Evolutionary conservation across 2,888 invertebrate genomes (phyloP).

Genomic region (Microdon myrmicae): DNA sequence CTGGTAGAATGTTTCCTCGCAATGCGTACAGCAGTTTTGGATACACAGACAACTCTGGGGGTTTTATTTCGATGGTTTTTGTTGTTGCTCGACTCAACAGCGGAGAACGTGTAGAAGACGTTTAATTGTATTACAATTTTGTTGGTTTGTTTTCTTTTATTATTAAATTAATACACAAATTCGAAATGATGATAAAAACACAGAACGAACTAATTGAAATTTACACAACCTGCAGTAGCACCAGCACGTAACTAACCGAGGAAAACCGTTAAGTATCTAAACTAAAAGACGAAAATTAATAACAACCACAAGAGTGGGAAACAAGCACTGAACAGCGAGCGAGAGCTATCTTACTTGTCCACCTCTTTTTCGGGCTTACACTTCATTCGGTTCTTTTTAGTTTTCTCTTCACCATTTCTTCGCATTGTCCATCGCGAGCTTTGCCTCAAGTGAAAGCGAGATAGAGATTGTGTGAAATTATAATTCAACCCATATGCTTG

Average conservation of each 20-base stretch:
- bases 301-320: constrained; percentile 41
- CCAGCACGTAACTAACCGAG: too few species aligned
- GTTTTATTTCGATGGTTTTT: too few species aligned
- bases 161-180: not conserved
- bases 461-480: too few species aligned
- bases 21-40: constrained; percentile 20
- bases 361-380: too few species aligned
- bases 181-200: not conserved
- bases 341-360: constrained; percentile 30
- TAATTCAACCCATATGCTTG: too few species aligned
- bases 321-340: constrained; percentile 36
- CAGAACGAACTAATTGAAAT: constrained; percentile 29
- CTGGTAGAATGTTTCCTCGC: constrained; percentile 31
- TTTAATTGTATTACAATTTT: too few species aligned
- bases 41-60: not conserved
- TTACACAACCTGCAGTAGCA: too few species aligned
- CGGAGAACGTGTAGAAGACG: too few species aligned
- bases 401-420: too few species aligned
- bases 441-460: too few species aligned
- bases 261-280: constrained; percentile 25
- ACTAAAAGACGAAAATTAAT: constrained; percentile 36
- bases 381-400: constrained; percentile 26
- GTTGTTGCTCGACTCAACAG: too few species aligned
- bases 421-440: too few species aligned
- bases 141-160: constrained; percentile 6